Conservation (phyloP, 2,113 vertebrate species). For the Acanthisitta chloris region DNA sequence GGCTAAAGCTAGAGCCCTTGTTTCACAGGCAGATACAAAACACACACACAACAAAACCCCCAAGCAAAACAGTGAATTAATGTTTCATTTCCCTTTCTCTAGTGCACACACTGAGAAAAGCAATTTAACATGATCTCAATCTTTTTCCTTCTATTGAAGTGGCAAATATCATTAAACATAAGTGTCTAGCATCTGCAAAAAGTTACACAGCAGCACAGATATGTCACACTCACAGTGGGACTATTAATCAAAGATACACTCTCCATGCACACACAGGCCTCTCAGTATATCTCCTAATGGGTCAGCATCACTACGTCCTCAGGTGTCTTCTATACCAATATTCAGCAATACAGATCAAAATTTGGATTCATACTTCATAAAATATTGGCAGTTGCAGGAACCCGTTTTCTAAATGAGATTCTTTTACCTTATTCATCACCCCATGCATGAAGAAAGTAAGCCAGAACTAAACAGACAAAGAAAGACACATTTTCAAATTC, state of each 20-base stretch:
- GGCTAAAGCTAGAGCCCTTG: background rate
- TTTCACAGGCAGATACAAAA: background rate
- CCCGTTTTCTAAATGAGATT: background rate
- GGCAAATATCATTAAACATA: conserved; percentile 9
- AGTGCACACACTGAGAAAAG: background rate
- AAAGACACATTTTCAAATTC: background rate
- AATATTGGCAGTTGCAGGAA: background rate
- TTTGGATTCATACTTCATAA: background rate
- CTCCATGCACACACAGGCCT: background rate
- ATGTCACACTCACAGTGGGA: background rate
- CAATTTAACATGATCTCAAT: background rate
- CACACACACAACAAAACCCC: background rate
- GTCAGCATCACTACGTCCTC: background rate
- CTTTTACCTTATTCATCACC: background rate
- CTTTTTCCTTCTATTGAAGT: background rate
- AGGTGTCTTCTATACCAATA: background rate
- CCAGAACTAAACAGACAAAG: background rate
- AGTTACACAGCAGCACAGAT: conserved; percentile 18
- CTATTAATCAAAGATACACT: background rate
- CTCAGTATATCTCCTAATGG: background rate
- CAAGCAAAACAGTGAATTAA: background rate
- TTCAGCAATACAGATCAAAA: background rate
- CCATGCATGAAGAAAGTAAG: background rate
- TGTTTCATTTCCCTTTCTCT: background rate
- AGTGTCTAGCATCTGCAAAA: background rate